Percentiles rank a stretch among this genome's conserved stretches.
phyloP scores from a whole-genome alignment of 53 echinoderm and acorn worm species.

The Holothuria scabra region DNA sequence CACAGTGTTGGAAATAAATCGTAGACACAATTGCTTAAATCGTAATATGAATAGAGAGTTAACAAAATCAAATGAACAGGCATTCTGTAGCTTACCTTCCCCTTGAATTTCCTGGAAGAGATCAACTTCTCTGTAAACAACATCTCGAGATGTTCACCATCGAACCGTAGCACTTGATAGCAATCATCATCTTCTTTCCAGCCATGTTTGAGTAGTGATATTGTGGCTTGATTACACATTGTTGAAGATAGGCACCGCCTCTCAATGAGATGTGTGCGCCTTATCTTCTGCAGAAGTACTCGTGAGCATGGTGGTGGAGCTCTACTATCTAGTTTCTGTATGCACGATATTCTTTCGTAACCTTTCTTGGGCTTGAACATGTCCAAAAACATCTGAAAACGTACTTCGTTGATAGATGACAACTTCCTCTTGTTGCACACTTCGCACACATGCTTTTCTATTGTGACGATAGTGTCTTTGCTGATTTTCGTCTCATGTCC shows the following conservation, averaged over 20 bases:
- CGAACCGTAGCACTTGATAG: constrained; percentile 28
- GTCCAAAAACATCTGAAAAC: constrained; percentile 38
- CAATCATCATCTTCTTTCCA: not conserved
- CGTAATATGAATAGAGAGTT: too few species aligned
- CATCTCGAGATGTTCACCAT: constrained; percentile 2
- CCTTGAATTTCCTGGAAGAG: not conserved
- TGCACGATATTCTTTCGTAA: constrained; percentile 18
- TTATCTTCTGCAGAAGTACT: constrained; percentile 25
- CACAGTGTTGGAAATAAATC: not conserved
- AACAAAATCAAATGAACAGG: too few species aligned
- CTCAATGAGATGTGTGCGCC: constrained; percentile 32
- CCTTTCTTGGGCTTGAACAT: constrained; percentile 44
- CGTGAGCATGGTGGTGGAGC: constrained; percentile 31
- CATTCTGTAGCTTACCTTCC: constrained; percentile 41
- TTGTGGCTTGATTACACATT: not conserved
- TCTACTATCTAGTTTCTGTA: constrained; percentile 32
- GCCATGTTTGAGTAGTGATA: constrained; percentile 27
- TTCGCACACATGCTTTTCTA: constrained; percentile 23
- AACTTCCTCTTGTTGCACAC: constrained; percentile 10
- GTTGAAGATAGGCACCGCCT: constrained; percentile 36
- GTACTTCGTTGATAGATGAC: constrained; percentile 11
- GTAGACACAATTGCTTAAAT: not conserved
- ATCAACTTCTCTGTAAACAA: not conserved
- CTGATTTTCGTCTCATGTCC: constrained; percentile 29
- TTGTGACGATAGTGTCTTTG: constrained; percentile 1